Conservation (phyloP, 1,140 invertebrate species). For the Adelges cooleyi region DNA sequence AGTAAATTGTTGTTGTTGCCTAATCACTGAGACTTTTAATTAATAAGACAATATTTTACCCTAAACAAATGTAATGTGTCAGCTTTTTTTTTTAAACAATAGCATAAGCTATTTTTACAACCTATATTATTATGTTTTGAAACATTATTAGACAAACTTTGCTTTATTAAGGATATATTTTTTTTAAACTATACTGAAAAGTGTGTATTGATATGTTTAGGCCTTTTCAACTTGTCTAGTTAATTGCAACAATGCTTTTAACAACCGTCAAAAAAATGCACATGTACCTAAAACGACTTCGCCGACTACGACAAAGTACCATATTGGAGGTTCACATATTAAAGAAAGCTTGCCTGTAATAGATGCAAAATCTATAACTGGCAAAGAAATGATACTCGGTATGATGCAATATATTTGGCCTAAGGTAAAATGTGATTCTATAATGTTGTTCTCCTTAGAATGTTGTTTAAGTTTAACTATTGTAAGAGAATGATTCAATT, state of each 20-base stretch:
- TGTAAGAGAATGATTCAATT: slow-evolving; percentile 20
- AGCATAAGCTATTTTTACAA: too few species aligned
- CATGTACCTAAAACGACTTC: background rate
- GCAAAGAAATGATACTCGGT: slow-evolving; percentile 67
- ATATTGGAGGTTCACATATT: slow-evolving; percentile 8
- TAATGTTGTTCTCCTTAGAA: background rate
- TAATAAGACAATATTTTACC: too few species aligned
- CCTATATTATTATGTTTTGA: too few species aligned
- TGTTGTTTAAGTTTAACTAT: slow-evolving; percentile 27
- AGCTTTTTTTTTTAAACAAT: too few species aligned
- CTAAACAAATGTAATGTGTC: too few species aligned
- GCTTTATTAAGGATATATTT: too few species aligned
- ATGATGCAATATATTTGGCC: slow-evolving; percentile 96
- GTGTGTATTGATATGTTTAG: background rate
- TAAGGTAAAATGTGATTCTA: slow-evolving; percentile 46
- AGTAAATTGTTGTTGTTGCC: too few species aligned
- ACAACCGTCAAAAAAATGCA: background rate
- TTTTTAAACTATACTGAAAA: too few species aligned
- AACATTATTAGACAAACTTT: too few species aligned
- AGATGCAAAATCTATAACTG: slow-evolving; percentile 42
- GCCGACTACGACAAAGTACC: background rate
- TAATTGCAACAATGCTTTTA: background rate
- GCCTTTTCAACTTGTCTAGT: background rate
- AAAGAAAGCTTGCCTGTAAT: background rate
- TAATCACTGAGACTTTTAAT: too few species aligned